Base-by-base conservation (phyloP, 2,888 invertebrate species). In the Alentia gelatinosa region DNA sequence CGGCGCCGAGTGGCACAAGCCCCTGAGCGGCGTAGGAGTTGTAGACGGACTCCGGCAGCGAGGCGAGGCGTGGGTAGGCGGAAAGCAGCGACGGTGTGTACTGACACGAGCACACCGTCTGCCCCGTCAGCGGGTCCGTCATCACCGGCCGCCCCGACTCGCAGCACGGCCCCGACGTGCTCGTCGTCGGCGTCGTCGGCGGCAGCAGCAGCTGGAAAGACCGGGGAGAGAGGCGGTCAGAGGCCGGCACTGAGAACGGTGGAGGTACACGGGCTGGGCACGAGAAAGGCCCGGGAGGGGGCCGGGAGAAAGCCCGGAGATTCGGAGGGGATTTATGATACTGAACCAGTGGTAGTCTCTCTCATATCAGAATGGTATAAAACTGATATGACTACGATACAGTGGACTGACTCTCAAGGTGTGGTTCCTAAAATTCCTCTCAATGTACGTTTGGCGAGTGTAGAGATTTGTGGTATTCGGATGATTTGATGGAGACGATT, bases 121-220 rank as follows among this genome's bases (percentile, higher is more conserved):
- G 95, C 3, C 95, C 95, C 5, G 95, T 95, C 92, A 94, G 95
- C 1, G 95, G 95, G 92, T 95, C 95, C 0, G 95, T 95, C 94
- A 95, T 94, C 19, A 95, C 94, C 1, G 95, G 95, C 0, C 98
- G 97, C 93, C 98, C 98, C 93, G 98, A 98, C 97, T 98, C 98
- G 97, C 98, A 98, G 97, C 98, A 98, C 40, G 88, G 83, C 26
- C 39, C 42, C 19, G 42, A 39, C 30, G 90, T 35, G 23, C 26
- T 37, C 37, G 89, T 47, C 33, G 79, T 75, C 40, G 90, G 56
- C 37, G 84, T 30, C 12, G 35, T 50, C 30, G 90, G 33, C 40
- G 91, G 47, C 40, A 63, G 91, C 47, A 50, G 30, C 88, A 47
- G 37, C 79, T 42, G 83, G 50, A 39, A 33, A 40, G 26, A 40